phyloP scores from a whole-genome alignment of 2,888 invertebrate genomes.

The Eueremaeus valkanovi region DNA sequence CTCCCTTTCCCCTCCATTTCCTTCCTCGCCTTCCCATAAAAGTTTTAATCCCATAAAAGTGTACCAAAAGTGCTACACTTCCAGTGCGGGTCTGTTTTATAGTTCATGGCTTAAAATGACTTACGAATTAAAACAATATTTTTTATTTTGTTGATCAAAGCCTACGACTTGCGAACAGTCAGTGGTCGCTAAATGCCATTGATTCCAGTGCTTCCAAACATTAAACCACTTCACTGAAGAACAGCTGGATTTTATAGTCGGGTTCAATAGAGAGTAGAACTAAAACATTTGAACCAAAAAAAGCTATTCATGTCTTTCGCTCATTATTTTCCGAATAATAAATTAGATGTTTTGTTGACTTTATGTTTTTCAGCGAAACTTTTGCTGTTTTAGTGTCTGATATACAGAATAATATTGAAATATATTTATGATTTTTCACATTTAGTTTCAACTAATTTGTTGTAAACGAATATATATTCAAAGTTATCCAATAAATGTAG shows the following conservation, averaged over 20 bases:
- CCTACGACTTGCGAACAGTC: neutral
- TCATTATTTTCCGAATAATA: slow-evolving; percentile 7
- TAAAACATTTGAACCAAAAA: neutral
- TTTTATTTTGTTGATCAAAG: neutral
- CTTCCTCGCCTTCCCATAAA: neutral
- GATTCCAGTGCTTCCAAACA: neutral
- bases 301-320: slow-evolving; percentile 6
- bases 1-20: neutral
- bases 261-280: neutral
- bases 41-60: neutral
- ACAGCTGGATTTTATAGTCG: neutral
- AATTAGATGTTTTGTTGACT: slow-evolving; percentile 6
- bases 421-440: neutral
- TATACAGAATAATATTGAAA: too few species aligned
- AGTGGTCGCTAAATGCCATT: neutral
- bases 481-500: neutral
- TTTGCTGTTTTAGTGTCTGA: neutral
- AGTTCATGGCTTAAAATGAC: neutral
- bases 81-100: neutral
- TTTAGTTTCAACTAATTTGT: neutral
- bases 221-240: neutral
- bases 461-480: neutral
- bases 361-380: neutral
- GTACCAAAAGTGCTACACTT: neutral
- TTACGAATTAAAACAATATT: neutral